These are phyloP conservation scores for Morpho helenor DNA, from an alignment of 2,888 invertebrate genomes.

Conservation along the genomic window DNA sequence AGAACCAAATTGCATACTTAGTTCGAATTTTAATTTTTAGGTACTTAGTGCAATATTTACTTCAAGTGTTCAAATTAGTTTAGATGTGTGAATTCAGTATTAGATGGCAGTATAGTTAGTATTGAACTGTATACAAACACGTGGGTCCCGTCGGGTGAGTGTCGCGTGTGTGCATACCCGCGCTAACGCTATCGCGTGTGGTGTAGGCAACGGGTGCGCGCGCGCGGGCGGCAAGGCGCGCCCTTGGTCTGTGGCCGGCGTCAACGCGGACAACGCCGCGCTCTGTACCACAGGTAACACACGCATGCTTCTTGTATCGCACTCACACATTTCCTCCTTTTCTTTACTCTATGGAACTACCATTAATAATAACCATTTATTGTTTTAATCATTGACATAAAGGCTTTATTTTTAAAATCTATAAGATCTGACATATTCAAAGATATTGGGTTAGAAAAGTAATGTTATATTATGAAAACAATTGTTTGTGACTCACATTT, in stretches of 20 bases:
- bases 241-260: constrained; percentile 75
- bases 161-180: constrained; percentile 7
- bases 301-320: constrained; percentile 20
- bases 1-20: too few relatives aligned
- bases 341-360: too few relatives aligned
- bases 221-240: constrained; percentile 71
- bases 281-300: constrained; percentile 68
- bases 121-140: neutral
- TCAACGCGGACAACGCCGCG: constrained; percentile 60
- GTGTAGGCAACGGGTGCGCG: constrained; percentile 67
- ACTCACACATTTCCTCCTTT: constrained; percentile 1
- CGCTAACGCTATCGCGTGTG: constrained; percentile 32
- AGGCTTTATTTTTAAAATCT: constrained; percentile 5
- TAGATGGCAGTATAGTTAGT: too few relatives aligned
- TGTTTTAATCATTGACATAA: too few relatives aligned
- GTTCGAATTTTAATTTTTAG: too few relatives aligned
- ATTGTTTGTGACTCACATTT: too few relatives aligned
- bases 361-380: too few relatives aligned
- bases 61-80: too few relatives aligned
- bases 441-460: neutral
- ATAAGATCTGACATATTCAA: neutral
- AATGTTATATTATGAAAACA: too few relatives aligned
- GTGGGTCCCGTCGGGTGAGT: neutral
- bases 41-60: too few relatives aligned
- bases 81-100: too few relatives aligned